Percentiles rank a stretch among this genome's conserved stretches.
Conservation (phyloP, 2,888 invertebrate species). For the Girardia tigrina region DNA sequence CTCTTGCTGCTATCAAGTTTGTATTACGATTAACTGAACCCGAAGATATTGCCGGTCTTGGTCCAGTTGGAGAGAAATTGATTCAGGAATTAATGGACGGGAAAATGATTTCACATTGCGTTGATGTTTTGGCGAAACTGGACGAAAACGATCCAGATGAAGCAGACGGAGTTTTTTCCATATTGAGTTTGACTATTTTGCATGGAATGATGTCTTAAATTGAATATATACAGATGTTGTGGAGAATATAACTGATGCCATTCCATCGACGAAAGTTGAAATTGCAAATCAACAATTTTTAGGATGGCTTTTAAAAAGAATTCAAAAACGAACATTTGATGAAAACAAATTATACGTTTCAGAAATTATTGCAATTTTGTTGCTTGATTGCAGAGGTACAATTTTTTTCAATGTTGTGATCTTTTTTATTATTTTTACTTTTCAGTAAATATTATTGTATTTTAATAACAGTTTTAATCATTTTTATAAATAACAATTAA, state of each 20-base stretch:
- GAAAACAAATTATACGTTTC: constrained; percentile 84
- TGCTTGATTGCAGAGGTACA: constrained; percentile 69
- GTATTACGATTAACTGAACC: constrained; percentile 82
- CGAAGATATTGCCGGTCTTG: constrained; percentile 84
- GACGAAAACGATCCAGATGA: constrained; percentile 86
- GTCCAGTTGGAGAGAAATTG: constrained; percentile 66
- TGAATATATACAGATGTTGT: constrained; percentile 59
- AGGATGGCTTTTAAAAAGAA: constrained; percentile 75
- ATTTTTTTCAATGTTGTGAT: no score
- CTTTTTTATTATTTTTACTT: no score
- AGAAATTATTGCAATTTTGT: constrained; percentile 81
- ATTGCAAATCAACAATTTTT: constrained; percentile 77
- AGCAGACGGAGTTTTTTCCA: constrained; percentile 72
- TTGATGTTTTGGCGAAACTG: constrained; percentile 79
- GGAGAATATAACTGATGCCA: constrained; percentile 83
- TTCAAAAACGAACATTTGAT: constrained; percentile 78
- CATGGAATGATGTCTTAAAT: no score
- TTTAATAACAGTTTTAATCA: no score
- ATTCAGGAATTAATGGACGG: constrained; percentile 74
- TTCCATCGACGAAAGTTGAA: constrained; percentile 67
- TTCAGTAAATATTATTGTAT: no score
- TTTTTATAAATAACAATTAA: no score
- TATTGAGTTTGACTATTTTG: no score
- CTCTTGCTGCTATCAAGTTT: constrained; percentile 63
- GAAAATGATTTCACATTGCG: constrained; percentile 72